Percentiles rank a stretch among this genome's conserved stretches.
phyloP scores from a whole-genome alignment of 2,888 invertebrate genomes.

The Patella pellucida region DNA sequence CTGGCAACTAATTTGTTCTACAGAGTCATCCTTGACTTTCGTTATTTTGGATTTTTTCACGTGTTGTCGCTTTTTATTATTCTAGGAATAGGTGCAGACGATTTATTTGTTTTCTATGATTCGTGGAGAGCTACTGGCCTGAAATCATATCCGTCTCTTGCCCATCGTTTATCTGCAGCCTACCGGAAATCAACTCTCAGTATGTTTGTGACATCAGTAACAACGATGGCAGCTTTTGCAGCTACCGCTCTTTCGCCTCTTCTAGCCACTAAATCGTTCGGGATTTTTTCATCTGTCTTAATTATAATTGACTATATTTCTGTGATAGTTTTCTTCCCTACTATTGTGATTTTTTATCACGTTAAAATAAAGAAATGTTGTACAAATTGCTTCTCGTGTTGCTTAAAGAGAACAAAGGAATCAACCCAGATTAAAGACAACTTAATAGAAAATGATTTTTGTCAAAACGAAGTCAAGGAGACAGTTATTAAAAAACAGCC shows the following conservation, averaged over 20 bases:
- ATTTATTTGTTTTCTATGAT: constrained; percentile 56
- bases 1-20: constrained; percentile 52
- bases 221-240: constrained; percentile 54
- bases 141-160: constrained; percentile 38
- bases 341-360: constrained; percentile 50
- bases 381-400: not conserved
- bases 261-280: constrained; percentile 58
- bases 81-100: constrained; percentile 55
- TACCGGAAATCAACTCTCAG: constrained; percentile 47
- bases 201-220: constrained; percentile 56
- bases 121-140: constrained; percentile 47
- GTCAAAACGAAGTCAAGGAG: too few relatives aligned
- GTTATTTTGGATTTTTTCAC: constrained; percentile 55
- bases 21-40: constrained; percentile 43
- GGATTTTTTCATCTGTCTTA: constrained; percentile 54
- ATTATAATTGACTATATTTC: constrained; percentile 56
- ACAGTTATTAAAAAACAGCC: constrained; percentile 21
- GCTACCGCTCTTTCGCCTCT: constrained; percentile 54
- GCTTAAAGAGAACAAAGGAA: not conserved
- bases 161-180: constrained; percentile 47
- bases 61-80: constrained; percentile 54
- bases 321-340: constrained; percentile 52
- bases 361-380: constrained; percentile 40
- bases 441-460: too few relatives aligned
- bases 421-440: too few relatives aligned